Percentiles rank a stretch among this genome's conserved stretches.
phyloP scores from a whole-genome alignment of 2,888 invertebrate genomes.

The Sympetrum striolatum region DNA sequence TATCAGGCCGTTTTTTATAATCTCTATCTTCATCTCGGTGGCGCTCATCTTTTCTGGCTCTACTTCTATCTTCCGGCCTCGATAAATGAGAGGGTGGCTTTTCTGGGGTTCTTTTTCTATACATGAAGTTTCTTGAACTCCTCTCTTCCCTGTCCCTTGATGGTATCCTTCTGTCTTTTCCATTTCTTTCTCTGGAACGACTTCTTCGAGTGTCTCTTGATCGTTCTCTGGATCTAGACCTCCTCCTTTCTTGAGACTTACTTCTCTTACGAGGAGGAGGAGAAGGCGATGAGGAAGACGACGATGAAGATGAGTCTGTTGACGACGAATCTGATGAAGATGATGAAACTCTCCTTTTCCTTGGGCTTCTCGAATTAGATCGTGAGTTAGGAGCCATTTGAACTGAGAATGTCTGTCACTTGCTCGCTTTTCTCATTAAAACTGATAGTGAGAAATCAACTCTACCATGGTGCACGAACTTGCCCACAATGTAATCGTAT shows the following conservation, averaged over 20 bases:
- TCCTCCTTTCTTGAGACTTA: background rate
- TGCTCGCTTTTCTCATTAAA: too few relatives aligned
- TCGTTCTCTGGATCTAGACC: background rate
- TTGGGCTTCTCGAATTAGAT: background rate
- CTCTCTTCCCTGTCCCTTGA: constrained; percentile 2
- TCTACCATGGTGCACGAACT: too few relatives aligned
- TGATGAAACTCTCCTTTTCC: background rate
- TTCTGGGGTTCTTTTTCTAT: background rate
- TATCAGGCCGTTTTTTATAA: background rate
- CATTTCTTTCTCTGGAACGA: background rate
- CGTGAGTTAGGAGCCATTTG: background rate
- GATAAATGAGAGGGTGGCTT: background rate
- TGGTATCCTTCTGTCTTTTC: background rate
- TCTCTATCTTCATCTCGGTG: background rate
- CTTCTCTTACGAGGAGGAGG: background rate
- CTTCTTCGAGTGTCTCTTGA: background rate
- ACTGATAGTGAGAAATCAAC: too few relatives aligned
- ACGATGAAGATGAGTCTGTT: background rate
- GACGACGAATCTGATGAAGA: background rate
- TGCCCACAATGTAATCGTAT: too few relatives aligned
- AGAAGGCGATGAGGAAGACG: background rate
- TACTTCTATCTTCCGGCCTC: background rate
- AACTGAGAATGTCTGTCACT: background rate
- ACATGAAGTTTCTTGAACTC: background rate
- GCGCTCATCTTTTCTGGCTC: background rate